Evolutionary conservation across 1,140 invertebrate genomes (phyloP).

Genomic region (Cotesia typhae): DNA sequence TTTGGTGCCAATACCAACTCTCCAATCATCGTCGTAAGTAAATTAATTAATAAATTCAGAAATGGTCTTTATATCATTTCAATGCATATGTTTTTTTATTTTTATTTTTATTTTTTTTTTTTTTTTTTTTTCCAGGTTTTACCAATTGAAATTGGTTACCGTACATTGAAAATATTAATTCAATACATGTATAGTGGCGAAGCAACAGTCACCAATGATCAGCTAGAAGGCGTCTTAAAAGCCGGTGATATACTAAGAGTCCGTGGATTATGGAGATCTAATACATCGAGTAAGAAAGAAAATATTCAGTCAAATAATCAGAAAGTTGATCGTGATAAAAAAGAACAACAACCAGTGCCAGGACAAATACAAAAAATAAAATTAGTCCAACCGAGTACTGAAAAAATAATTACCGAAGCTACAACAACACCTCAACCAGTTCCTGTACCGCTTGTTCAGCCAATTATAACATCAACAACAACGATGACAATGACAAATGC

Average conservation of each 20-base stretch:
- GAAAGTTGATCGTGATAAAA: constrained; percentile 56
- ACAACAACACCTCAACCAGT: constrained; percentile 28
- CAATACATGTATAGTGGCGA: constrained; percentile 89
- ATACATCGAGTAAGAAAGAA: constrained; percentile 66
- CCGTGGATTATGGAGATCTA: constrained; percentile 73
- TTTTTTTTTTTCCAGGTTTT: constrained; percentile 67
- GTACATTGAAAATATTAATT: constrained; percentile 81
- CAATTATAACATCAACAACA: constrained; percentile 36
- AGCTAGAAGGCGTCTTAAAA: constrained; percentile 79
- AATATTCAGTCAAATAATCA: constrained; percentile 61
- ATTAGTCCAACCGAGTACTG: constrained; percentile 56
- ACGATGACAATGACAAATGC: constrained; percentile 37
- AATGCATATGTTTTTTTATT: not conserved
- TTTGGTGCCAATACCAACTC: constrained; percentile 64
- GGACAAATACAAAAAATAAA: constrained; percentile 64
- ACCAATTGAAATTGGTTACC: constrained; percentile 80
- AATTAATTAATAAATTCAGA: constrained; percentile 2
- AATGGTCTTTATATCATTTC: not conserved
- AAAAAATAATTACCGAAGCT: constrained; percentile 45
- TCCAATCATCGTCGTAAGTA: constrained; percentile 61
- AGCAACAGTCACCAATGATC: constrained; percentile 84
- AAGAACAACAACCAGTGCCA: constrained; percentile 51
- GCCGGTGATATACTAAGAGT: constrained; percentile 82
- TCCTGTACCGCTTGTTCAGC: constrained; percentile 7
- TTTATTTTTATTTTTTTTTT: not conserved